Conservation (phyloP, 2,797 vertebrate species). For the Thalassophryne amazonica region DNA sequence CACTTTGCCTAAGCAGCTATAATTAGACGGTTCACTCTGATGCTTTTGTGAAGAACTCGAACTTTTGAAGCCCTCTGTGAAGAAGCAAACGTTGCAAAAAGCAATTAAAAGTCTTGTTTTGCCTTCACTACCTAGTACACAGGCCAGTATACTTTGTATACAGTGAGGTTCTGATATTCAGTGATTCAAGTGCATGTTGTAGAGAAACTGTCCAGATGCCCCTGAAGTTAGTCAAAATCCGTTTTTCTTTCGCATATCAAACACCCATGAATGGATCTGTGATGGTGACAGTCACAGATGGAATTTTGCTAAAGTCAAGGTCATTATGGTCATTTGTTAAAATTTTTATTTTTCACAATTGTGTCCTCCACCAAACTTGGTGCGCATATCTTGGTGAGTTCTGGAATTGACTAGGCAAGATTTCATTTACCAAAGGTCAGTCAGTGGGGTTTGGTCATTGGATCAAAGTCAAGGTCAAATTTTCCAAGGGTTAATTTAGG, state of each 20-base stretch:
- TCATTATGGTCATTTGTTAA: too few relatives aligned
- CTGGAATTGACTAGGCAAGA: too few relatives aligned
- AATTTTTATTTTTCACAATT: too few relatives aligned
- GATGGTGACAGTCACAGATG: background rate
- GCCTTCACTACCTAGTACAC: slow-evolving; percentile 12
- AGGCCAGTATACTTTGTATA: slow-evolving; percentile 2
- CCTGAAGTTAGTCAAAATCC: background rate
- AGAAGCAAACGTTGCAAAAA: slow-evolving; percentile 21
- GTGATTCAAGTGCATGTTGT: background rate
- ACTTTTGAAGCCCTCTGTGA: slow-evolving; percentile 17
- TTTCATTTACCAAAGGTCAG: too few relatives aligned
- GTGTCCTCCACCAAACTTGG: too few relatives aligned
- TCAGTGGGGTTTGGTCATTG: too few relatives aligned
- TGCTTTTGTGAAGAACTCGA: slow-evolving; percentile 31
- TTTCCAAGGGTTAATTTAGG: too few relatives aligned
- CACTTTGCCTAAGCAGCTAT: slow-evolving; percentile 51
- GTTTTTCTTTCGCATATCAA: background rate
- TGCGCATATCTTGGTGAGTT: too few relatives aligned
- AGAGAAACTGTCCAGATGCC: background rate
- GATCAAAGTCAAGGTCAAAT: too few relatives aligned
- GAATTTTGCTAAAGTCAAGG: too few relatives aligned
- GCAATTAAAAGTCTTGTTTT: slow-evolving; percentile 37
- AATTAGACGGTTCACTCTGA: slow-evolving; percentile 54
- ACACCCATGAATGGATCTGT: background rate
- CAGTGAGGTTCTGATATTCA: slow-evolving; percentile 15